Evolutionary conservation across 2,113 vertebrate genomes (phyloP), one percentile per base, ranked within the genome.

Genomic region (Strix uralensis): DNA sequence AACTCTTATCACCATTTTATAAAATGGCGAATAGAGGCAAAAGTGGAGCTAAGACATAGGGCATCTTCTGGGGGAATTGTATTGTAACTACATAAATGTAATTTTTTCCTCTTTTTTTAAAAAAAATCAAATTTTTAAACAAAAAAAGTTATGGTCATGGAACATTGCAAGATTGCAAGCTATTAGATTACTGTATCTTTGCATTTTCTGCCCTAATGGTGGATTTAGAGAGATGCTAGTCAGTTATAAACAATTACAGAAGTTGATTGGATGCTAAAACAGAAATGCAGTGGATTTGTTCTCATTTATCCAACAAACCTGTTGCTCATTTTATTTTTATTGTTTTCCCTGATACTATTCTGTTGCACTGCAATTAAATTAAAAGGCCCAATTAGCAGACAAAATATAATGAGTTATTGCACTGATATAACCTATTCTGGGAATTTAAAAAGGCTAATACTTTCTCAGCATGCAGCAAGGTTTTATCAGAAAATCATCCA

Each of bases 81-180:
- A 27, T 3, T 44, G 2, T 36, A 88, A 63, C 22, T 36, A 23
- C 17, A 69, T 2, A 5, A 17, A 8, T 0, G 0, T 32, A 23
- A 2, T 32, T 63, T 49, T 23, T 47, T 15, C 15, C 12, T 74
- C 7, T 3, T 81, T 89, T 38, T 49, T 57, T n/a, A 88, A 67
- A 51, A 14, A 8, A 52, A 69, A 87, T 36, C 16, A 70, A 85
- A 66, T 20, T 57, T 81, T 38, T n/a, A 54, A 85, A 49, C 20
- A 49, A 62, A 74, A 74, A 42, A 61, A 36, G 4, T 15, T 85
- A 46, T 3, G 17, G 6, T 2, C 34, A 30, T 15, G 27, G 57
- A 83, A 34, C 44, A 32, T 2, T 83, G 29, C 40, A 40, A 47
- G 19, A 18, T 42, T 51, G 26, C 30, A 54, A 65, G 34, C 26